Evolutionary conservation across 2,888 invertebrate genomes (phyloP), one percentile per base, ranked within the genome.

Genomic region (Ichneumoninae sp.): DNA sequence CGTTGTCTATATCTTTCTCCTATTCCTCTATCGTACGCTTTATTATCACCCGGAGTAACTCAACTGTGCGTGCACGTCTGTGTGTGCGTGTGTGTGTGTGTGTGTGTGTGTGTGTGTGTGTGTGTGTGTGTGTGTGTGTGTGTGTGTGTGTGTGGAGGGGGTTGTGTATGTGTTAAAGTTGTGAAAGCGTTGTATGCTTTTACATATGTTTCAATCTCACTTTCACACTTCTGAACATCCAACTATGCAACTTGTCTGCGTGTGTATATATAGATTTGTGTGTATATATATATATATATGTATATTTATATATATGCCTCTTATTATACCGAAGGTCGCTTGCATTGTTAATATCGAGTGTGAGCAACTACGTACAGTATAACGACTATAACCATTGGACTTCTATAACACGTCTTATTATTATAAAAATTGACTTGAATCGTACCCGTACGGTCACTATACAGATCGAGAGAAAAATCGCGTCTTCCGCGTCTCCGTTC

Each of bases 341-440:
- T 85, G 87, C 83, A 85, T 85, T 85, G 83, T 84, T 84, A 76
- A 83, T 84, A 84, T 76, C 62, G 80, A 76, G 84, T 75, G 75
- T 80, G 66, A 50, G 70, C 66, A 66, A 78, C 70, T 82, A 71
- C 80, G 50, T 77, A 76, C 68, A 66, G 68, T 71, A 60, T 54
- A 76, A 82, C 82, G 52, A 72, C 33, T 71, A 71, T 70, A 80
- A 80, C 68, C 57, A 74, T 80, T 68, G 74, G 68, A 74, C 68
- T 74, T 60, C 65, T 54, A 78, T 65, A 62, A 68, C 71, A 75
- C 76, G 62, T 47, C 84, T 85, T 80, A 89, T 66, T 83, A 26
- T 88, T 88, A 80, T 85, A 85, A 88, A 88, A 89, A 90, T 90
- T 90, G 90, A 90, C 90, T 89, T 86, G 87, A 86, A 87, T 88